Evolutionary conservation across 1,140 invertebrate species (phyloP).

Genomic region (Aphidius gifuensis): DNA sequence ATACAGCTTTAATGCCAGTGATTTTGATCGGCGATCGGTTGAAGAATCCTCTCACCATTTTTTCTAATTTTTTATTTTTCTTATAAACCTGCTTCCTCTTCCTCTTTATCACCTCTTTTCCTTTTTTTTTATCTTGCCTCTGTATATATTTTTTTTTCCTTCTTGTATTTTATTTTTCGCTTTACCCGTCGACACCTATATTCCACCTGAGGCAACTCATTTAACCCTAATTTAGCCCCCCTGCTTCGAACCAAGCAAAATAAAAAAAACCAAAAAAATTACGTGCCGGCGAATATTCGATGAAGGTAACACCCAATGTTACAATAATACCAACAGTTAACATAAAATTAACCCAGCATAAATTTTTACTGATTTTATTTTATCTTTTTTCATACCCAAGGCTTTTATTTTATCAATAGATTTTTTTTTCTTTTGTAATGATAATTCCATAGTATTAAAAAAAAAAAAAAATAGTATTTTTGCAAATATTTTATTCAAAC

Average conservation of each 20-base stretch:
- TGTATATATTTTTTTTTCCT: too few species aligned
- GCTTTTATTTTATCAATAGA: too few species aligned
- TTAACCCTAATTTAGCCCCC: slow-evolving; percentile 16
- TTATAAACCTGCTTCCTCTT: not conserved
- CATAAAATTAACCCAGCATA: not conserved
- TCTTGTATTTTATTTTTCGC: too few species aligned
- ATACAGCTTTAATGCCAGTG: slow-evolving; percentile 43
- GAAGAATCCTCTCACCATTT: slow-evolving; percentile 17
- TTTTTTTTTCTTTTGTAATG: too few species aligned
- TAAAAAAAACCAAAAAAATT: slow-evolving; percentile 11
- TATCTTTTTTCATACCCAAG: not conserved
- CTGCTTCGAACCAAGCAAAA: not conserved
- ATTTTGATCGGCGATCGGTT: slow-evolving; percentile 33
- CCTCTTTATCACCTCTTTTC: slow-evolving; percentile 2
- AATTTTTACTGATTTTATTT: slow-evolving; percentile 3
- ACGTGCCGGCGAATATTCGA: slow-evolving; percentile 12
- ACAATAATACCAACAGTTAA: not conserved
- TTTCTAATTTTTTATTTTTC: slow-evolving; percentile 2
- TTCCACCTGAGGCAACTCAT: too few species aligned
- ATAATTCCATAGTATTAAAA: too few species aligned
- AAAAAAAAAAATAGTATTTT: not conserved
- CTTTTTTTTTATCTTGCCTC: slow-evolving; percentile 4
- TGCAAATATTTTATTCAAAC: slow-evolving; percentile 42
- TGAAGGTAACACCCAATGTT: not conserved
- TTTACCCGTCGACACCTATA: too few species aligned